These are phyloP conservation scores for Daubentonia madagascariensis DNA, from an alignment of 2,113 vertebrate genomes.

Conservation along the genomic window DNA sequence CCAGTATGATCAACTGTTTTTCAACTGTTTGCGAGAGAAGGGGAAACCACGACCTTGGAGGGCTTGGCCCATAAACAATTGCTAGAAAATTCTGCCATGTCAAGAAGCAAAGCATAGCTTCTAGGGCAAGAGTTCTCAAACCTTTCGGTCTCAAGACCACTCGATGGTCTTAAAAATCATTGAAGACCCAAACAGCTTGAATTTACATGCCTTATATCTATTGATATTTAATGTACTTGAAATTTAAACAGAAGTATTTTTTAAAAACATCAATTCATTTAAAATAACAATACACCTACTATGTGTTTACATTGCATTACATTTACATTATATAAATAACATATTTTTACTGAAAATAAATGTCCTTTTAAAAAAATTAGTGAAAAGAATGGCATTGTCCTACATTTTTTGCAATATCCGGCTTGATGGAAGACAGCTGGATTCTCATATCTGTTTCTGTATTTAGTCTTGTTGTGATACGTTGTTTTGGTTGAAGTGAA, in stretches of 20 bases:
- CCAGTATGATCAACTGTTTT: not conserved
- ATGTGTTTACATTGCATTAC: not conserved
- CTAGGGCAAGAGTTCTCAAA: not conserved
- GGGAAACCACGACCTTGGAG: not conserved
- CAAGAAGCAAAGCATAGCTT: not conserved
- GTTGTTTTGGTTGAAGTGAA: not conserved
- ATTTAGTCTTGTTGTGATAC: not conserved
- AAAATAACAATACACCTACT: not conserved
- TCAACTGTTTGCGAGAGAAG: not conserved
- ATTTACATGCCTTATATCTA: not conserved
- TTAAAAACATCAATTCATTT: not conserved
- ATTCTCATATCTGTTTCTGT: not conserved
- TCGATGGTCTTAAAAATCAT: not conserved
- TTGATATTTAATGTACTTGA: not conserved
- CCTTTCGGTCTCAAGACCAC: not conserved
- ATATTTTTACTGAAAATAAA: not conserved
- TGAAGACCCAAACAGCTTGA: not conserved
- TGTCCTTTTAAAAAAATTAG: not conserved
- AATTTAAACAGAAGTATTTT: not conserved
- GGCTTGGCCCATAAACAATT: not conserved
- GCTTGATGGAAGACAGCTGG: not conserved
- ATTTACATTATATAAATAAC: not conserved
- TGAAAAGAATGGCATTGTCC: not conserved
- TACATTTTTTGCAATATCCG: not conserved
- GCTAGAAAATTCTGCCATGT: not conserved